Evolutionary conservation across 53 echinoderm and acorn worm species (phyloP).

Genomic region (Arbacia lixula): DNA sequence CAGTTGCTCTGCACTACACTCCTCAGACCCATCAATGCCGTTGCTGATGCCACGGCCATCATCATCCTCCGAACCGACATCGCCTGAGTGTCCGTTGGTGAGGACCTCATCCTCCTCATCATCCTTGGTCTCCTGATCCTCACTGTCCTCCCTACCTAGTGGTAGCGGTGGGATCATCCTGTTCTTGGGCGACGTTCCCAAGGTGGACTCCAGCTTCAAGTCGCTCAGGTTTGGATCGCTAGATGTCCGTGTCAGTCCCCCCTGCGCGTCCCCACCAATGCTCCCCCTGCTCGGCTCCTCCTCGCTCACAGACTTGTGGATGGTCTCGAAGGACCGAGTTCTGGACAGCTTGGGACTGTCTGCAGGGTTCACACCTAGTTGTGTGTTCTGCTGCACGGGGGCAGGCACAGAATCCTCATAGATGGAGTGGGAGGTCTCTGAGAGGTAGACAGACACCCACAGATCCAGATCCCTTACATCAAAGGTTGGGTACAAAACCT

Average conservation of each 20-base stretch:
- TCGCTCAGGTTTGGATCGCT: conserved; percentile 94
- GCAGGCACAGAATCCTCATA: conserved; percentile 40
- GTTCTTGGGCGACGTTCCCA: conserved; percentile 72
- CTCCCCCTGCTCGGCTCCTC: conserved; percentile 74
- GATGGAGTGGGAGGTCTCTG: conserved; percentile 66
- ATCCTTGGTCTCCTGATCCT: conserved; percentile 1
- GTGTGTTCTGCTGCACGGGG: conserved; percentile 41
- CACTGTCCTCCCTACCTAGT: conserved; percentile 11
- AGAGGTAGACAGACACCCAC: conserved; percentile 86
- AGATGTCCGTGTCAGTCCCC: conserved; percentile 69
- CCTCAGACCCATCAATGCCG: conserved; percentile 1
- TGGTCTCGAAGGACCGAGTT: conserved; percentile 87
- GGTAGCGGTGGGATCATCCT: conserved; percentile 45
- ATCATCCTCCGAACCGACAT: background rate
- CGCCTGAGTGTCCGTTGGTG: conserved; percentile 5
- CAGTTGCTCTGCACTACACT: background rate
- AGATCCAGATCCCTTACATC: conserved; percentile 77
- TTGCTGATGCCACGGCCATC: background rate
- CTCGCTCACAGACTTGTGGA: conserved; percentile 76
- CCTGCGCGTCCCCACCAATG: conserved; percentile 66
- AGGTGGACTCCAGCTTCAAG: conserved; percentile 71
- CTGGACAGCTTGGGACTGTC: conserved; percentile 81
- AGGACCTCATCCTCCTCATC: conserved; percentile 1
- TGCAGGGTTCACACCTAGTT: conserved; percentile 42
- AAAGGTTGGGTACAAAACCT: conserved; percentile 87